phyloP scores from a whole-genome alignment of 2,888 invertebrate species.

The Rapana venosa region DNA sequence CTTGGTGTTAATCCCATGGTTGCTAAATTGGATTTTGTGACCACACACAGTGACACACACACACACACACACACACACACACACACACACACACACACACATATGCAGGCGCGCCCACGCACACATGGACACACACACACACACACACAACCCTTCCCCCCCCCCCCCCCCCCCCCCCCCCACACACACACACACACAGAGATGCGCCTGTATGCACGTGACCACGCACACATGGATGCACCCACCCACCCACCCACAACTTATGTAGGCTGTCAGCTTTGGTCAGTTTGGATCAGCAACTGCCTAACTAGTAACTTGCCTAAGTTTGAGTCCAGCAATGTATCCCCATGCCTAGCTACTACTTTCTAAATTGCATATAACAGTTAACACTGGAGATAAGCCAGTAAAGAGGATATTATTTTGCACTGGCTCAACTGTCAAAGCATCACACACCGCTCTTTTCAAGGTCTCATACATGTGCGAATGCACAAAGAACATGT shows the following conservation, averaged over 20 bases:
- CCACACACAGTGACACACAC: conserved; percentile 21
- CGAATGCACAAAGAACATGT: no score
- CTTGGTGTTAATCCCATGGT: not conserved
- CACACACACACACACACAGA: conserved; percentile 5
- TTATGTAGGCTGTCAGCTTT: not conserved
- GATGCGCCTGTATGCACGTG: not conserved
- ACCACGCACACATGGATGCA: not conserved
- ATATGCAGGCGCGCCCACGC: not conserved
- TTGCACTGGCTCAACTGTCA: no score
- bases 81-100: not conserved
- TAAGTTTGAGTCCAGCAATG: not conserved
- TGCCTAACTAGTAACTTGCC: not conserved
- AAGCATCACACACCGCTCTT: no score
- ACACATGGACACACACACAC: not conserved
- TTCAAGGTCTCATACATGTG: no score
- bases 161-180: not conserved
- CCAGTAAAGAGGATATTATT: no score
- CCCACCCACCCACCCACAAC: not conserved
- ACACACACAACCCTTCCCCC: not conserved
- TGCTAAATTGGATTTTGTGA: no score
- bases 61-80: not conserved
- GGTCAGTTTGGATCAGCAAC: not conserved
- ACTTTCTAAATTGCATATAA: no score
- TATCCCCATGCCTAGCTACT: not conserved
- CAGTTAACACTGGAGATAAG: no score